These are phyloP conservation scores for Pollenia angustigena DNA, from an alignment of 2,888 invertebrate genomes.

Conservation along the genomic window DNA sequence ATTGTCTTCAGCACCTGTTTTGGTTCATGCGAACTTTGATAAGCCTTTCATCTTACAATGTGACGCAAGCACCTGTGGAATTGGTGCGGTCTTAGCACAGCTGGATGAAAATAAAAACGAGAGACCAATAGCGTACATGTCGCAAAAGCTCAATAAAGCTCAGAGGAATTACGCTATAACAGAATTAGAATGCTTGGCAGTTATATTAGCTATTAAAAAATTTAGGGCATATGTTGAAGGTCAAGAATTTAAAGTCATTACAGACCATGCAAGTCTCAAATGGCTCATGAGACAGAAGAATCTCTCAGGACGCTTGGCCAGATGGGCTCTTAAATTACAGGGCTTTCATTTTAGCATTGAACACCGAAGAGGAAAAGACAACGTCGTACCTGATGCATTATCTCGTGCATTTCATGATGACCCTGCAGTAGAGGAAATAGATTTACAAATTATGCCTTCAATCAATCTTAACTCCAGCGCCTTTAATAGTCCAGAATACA, in stretches of 20 bases:
- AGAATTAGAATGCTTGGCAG: constrained; percentile 4
- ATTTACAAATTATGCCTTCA: neutral
- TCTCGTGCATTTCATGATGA: neutral
- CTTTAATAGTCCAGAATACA: neutral
- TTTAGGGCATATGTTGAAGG: neutral
- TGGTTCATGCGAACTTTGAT: neutral
- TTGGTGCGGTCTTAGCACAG: neutral
- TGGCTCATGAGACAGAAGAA: constrained; percentile 3
- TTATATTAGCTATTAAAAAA: constrained; percentile 3
- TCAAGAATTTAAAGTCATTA: neutral
- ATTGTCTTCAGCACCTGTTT: neutral
- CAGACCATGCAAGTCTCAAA: constrained; percentile 34
- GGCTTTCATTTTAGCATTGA: constrained; percentile 29
- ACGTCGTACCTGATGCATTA: neutral
- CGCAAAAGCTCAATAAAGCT: neutral
- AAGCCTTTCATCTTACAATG: neutral
- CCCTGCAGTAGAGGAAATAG: neutral
- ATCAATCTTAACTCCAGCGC: neutral
- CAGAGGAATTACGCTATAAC: constrained; percentile 13
- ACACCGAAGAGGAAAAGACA: constrained; percentile 5
- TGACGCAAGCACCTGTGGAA: neutral
- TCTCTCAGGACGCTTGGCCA: constrained; percentile 17
- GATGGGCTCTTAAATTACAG: constrained; percentile 28
- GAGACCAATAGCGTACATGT: no score
- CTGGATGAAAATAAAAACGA: no score